phyloP scores from a whole-genome alignment of 2,888 invertebrate species.

The Apamea epomidion region DNA sequence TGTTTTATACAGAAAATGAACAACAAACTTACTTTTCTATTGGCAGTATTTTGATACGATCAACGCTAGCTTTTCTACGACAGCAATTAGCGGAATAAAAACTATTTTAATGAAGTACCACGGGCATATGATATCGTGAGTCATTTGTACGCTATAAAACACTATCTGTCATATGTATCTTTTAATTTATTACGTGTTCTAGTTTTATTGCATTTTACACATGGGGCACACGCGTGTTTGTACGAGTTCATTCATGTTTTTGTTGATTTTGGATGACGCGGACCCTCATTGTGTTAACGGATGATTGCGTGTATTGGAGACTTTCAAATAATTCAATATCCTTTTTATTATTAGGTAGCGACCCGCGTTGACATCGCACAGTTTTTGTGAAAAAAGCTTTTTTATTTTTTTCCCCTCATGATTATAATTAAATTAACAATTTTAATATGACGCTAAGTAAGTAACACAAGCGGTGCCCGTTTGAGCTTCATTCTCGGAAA shows the following conservation, averaged over 20 bases:
- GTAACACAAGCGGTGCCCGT: constrained; percentile 49
- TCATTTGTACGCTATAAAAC: constrained; percentile 72
- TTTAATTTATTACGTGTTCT: constrained; percentile 70
- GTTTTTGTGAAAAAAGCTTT: background rate
- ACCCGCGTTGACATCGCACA: background rate
- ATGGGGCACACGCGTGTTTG: constrained; percentile 4
- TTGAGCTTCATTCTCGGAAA: constrained; percentile 62
- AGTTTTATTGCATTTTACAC: constrained; percentile 38
- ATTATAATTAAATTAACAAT: constrained; percentile 15
- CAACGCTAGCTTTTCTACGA: constrained; percentile 14
- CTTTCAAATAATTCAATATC: background rate
- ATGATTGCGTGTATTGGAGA: background rate
- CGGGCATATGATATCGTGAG: constrained; percentile 58
- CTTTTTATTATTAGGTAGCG: background rate
- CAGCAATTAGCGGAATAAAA: constrained; percentile 36
- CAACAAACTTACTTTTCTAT: background rate
- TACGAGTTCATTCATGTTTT: constrained; percentile 23
- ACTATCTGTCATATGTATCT: constrained; percentile 70
- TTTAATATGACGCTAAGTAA: constrained; percentile 20
- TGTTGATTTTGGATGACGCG: background rate
- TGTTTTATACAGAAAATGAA: background rate
- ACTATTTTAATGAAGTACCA: constrained; percentile 60
- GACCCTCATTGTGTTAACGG: background rate
- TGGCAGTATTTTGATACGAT: constrained; percentile 15
- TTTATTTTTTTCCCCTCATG: too few species aligned